Evolutionary conservation across 2,113 vertebrate genomes (phyloP), one percentile per base, ranked within the genome.

Genomic region (Oxyura jamaicensis): DNA sequence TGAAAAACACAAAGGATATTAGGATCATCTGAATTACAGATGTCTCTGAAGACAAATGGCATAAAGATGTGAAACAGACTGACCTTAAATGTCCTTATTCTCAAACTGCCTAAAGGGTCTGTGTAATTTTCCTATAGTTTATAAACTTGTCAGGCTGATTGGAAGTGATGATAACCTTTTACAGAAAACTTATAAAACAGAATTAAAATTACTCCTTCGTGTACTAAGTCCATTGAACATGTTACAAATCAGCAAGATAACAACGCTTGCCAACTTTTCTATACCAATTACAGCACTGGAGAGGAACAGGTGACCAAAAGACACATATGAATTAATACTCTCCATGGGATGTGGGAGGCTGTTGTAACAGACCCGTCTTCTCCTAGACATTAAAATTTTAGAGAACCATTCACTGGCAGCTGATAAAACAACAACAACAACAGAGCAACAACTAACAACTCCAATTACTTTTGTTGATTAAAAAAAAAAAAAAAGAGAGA

Each of bases 11-110:
- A 97, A 95, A 97, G 96, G 93, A 97, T 97, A 97, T 97, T 97
- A 96, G 91, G 93, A 93, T 95, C 83, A 85, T 98, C 97, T 97
- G 97, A 97, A 96, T 97, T 97, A 97, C 97, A 97, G 96, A 97
- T 97, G 97, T 93, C 94, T 97, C 96, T 93, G 77, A 96, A 91
- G 91, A 95, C 92, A 95, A 96, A 97, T 65, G 91, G 69, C 93
- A 97, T 94, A 97, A 97, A 97, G 96, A 97, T 97, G 93, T 88
- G 96, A 91, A 92, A 53, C 62, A 78, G 72, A 67, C 60, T 96
- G 97, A 96, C 97, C 97, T 97, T 76, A 95, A 93, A 97, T 79
- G 96, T 83, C 95, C 96, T 91, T 50, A 39, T 62, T 33, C 63
- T 50, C 58, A 83, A 86, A 39, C 39, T 89, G 22, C 5, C 36